A percentile compares a stretch with the other conserved stretches of the same genome.
Conservation (phyloP, 2,797 vertebrate species). For the Microcaecilia unicolor region DNA sequence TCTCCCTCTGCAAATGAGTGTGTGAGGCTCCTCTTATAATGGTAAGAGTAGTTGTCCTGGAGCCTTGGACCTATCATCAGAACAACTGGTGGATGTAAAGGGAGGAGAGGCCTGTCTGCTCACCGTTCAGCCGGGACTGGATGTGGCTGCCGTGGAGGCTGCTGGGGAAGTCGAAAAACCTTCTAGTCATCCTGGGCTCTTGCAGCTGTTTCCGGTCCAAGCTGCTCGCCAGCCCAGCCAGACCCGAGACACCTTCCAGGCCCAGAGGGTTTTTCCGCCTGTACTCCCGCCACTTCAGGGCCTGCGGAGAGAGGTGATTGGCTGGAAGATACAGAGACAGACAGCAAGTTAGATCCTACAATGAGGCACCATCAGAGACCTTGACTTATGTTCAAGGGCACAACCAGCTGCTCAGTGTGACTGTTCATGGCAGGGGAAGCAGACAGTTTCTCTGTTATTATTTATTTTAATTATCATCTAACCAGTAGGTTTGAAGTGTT, state of each 20-base stretch:
- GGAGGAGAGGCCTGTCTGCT: constrained; percentile 14
- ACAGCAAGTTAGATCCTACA: constrained; percentile 20
- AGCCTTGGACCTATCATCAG: too few relatives aligned
- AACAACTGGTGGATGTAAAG: too few relatives aligned
- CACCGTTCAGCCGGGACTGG: constrained; percentile 68
- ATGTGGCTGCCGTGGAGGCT: constrained; percentile 39
- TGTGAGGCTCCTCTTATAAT: too few relatives aligned
- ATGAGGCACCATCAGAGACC: background rate
- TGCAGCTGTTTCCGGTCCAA: constrained; percentile 58
- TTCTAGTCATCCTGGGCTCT: constrained; percentile 54
- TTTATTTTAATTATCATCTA: too few relatives aligned
- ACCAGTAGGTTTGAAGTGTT: too few relatives aligned
- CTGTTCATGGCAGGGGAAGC: too few relatives aligned
- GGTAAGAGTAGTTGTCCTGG: too few relatives aligned
- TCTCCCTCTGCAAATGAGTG: too few relatives aligned
- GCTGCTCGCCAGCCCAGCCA: constrained; percentile 46
- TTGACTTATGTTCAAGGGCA: constrained; percentile 1
- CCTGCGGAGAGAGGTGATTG: constrained; percentile 91
- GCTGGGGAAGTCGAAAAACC: constrained; percentile 79
- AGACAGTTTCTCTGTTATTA: too few relatives aligned
- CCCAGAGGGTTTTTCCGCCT: constrained; percentile 85
- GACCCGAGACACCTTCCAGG: constrained; percentile 52
- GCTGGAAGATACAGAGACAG: constrained; percentile 42
- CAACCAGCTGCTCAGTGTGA: too few relatives aligned
- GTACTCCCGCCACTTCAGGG: constrained; percentile 94